Base-by-base conservation (phyloP, 2,113 vertebrate species). In the Spheniscus mendiculus region DNA sequence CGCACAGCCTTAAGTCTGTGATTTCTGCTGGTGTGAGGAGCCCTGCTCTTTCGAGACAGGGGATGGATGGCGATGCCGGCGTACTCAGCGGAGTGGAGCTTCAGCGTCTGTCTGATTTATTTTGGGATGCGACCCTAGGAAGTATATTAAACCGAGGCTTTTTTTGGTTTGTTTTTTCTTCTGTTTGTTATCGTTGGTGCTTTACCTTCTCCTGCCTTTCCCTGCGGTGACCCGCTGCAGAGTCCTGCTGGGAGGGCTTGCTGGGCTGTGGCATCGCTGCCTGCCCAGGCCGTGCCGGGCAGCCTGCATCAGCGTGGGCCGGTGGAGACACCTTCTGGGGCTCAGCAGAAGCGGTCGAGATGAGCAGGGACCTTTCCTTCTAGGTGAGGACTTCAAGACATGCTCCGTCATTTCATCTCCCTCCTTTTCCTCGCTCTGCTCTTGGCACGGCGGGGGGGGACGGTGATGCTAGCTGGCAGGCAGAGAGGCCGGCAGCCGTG, bases 241-340 rank as follows among this genome's bases (percentile, higher is more conserved):
- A 77, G 89, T 65, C 50, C 45, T 38, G 14, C 34, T 30, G 59
- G 53, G 89, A 87, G 83, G 63, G 22, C 13, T n/a, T 1, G 4
- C 87, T 52, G 84, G 94, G 94, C 90, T 83, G 88, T 89, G 91
- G 66, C 86, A 70, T 67, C n/a, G 5, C 83, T 87, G 77, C 67
- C 79, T 40, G 34, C 78, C 95, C 21, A 10, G 90, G 90, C 65
- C 8, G 15, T 70, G 71, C 49, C 1, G 1, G 8, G 72, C n/a
- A 14, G 47, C 83, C 45, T 19, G 8, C 59, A 8, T 6, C 44
- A 80, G 45, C 9, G 1, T 11, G 18, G 94, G 95, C 63, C 9
- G 18, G 87, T 96, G 97, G 97, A 94, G 97, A 97, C 97, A 97
- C 86, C 98, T 98, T 96, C 97, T 96, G 97, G 98, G 92, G n/a